Conservation (phyloP, 2,113 vertebrate species). For the Cryptotis parvus region DNA sequence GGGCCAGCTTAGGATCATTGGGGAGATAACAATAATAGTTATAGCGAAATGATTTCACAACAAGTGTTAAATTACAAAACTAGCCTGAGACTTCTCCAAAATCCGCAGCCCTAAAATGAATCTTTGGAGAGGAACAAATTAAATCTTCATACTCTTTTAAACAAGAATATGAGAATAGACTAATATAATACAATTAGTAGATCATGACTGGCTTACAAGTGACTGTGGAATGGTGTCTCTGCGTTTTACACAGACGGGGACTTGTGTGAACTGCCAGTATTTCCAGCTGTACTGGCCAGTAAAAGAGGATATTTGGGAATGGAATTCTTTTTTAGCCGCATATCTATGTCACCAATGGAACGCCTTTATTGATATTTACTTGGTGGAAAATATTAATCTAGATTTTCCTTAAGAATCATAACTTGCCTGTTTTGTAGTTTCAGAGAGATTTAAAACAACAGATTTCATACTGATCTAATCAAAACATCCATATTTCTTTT, state of each 20-base stretch:
- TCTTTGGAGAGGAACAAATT: conserved; percentile 60
- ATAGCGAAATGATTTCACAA: conserved; percentile 88
- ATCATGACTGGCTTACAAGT: conserved; percentile 68
- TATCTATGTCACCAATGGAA: conserved; percentile 55
- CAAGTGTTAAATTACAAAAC: conserved; percentile 88
- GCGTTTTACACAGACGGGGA: conserved; percentile 3
- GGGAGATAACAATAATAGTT: conserved; percentile 82
- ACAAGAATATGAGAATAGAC: conserved; percentile 81
- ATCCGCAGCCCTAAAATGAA: conserved; percentile 45
- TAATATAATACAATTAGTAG: conserved; percentile 78
- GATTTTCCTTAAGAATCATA: conserved; percentile 21
- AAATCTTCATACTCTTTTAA: conserved; percentile 79
- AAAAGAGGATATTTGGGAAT: conserved; percentile 65
- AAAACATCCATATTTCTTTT: conserved; percentile 19
- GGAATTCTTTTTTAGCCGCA: conserved; percentile 62
- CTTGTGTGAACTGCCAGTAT: conserved; percentile 67
- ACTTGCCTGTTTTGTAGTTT: conserved; percentile 33
- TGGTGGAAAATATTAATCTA: background rate
- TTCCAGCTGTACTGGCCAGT: conserved; percentile 47
- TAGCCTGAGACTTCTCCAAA: conserved; percentile 85
- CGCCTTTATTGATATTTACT: conserved; percentile 14
- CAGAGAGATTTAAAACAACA: conserved; percentile 11
- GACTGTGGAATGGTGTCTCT: conserved; percentile 69
- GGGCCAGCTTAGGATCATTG: conserved; percentile 79
- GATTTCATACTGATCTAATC: conserved; percentile 19